Conservation (phyloP, 2,888 invertebrate genomes). For the Allygus modestus region DNA sequence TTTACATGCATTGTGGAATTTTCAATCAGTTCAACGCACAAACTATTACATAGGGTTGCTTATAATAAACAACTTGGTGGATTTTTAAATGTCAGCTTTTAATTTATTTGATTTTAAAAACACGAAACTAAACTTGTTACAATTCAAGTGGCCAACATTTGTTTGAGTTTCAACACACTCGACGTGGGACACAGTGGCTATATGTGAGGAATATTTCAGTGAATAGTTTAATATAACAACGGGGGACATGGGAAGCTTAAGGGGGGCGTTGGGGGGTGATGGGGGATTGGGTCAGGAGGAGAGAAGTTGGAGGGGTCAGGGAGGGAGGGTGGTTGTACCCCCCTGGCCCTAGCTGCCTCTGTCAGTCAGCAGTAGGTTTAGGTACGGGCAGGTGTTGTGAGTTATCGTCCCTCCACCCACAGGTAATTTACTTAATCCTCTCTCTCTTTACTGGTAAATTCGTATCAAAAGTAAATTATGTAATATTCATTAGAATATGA, state of each 20-base stretch:
- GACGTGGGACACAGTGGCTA: neutral
- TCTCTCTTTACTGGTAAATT: neutral
- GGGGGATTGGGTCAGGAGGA: constrained; percentile 24
- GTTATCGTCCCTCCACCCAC: neutral
- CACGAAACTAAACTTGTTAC: too few species aligned
- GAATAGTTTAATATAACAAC: constrained; percentile 16
- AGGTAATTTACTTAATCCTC: neutral
- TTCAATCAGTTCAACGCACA: too few species aligned
- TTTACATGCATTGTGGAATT: too few species aligned
- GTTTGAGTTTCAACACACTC: neutral
- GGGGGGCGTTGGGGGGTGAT: neutral
- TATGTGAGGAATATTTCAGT: constrained; percentile 26
- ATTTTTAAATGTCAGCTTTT: too few species aligned
- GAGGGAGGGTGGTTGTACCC: neutral
- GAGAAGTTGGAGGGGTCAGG: constrained; percentile 10
- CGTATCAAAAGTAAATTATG: too few species aligned
- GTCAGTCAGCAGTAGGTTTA: constrained; percentile 45
- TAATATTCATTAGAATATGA: too few species aligned
- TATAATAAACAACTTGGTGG: too few species aligned
- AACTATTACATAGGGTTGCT: too few species aligned
- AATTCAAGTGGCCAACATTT: too few species aligned
- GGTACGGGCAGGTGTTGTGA: constrained; percentile 22
- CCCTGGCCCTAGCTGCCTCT: neutral
- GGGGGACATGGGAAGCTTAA: constrained; percentile 2
- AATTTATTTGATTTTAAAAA: too few species aligned